Evolutionary conservation across 1,140 invertebrate species (phyloP).

Genomic region (Antheraea pernyi): DNA sequence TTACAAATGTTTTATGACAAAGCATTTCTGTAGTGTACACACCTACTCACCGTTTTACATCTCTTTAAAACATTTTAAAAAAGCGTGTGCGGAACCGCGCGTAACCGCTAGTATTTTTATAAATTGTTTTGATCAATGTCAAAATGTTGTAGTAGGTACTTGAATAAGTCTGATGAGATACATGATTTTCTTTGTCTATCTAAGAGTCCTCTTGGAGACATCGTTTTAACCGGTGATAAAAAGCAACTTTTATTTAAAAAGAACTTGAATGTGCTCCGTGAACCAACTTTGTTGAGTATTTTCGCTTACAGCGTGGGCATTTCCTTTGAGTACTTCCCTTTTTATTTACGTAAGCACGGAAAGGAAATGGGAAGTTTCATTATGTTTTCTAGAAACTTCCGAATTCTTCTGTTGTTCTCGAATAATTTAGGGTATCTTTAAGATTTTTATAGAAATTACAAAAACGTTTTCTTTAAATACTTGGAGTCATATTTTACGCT

Average conservation of each 20-base stretch:
- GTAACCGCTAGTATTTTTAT: too few relatives aligned
- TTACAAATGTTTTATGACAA: too few relatives aligned
- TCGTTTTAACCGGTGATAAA: conserved; percentile 41
- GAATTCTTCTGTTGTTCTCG: conserved; percentile 12
- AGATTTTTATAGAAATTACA: conserved; percentile 2
- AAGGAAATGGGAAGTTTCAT: conserved; percentile 34
- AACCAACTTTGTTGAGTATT: conserved; percentile 35
- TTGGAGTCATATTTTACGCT: background rate
- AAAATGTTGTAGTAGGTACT: too few relatives aligned
- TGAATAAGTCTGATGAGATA: conserved; percentile 24
- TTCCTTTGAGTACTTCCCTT: conserved; percentile 38
- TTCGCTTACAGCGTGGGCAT: conserved; percentile 35
- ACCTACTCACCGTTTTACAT: too few relatives aligned
- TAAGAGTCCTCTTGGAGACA: conserved; percentile 33
- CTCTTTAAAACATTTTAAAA: too few relatives aligned
- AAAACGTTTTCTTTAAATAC: background rate
- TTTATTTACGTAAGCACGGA: conserved; percentile 39
- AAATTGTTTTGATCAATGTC: too few relatives aligned
- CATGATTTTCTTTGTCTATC: conserved; percentile 41
- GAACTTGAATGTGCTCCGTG: conserved; percentile 32
- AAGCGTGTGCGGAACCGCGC: too few relatives aligned
- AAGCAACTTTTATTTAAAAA: conserved; percentile 43
- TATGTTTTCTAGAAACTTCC: conserved; percentile 14
- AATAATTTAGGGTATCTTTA: background rate
- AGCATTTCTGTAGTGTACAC: too few relatives aligned